Conservation (phyloP, 2,113 vertebrate genomes). For the Sclerurus mexicanus region DNA sequence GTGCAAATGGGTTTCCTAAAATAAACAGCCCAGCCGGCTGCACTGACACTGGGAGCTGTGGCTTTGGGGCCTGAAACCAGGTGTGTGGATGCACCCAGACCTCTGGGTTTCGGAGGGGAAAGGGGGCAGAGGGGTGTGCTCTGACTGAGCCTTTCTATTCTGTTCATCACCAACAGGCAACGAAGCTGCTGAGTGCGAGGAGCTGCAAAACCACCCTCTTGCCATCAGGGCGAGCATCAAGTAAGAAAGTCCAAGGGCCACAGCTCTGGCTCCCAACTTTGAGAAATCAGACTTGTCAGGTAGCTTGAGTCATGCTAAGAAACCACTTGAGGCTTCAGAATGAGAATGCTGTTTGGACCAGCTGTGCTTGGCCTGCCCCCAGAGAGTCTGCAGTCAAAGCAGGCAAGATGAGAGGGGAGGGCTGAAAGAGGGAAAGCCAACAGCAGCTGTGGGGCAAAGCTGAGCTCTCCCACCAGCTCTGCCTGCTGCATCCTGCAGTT, state of each 20-base stretch:
- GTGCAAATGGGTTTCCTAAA: slow-evolving; percentile 74
- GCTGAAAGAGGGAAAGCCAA: background rate
- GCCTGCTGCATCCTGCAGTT: accelerated
- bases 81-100: background rate
- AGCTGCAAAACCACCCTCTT: background rate
- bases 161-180: background rate
- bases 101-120: background rate
- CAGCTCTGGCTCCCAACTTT: background rate
- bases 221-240: background rate
- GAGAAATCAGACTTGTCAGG: background rate
- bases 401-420: background rate
- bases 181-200: background rate
- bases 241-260: background rate
- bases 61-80: slow-evolving; percentile 59
- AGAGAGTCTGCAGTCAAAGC: background rate
- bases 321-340: background rate
- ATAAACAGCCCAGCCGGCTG: slow-evolving; percentile 46
- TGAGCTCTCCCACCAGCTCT: background rate
- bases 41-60: background rate
- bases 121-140: background rate
- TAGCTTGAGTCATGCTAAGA: background rate
- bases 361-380: background rate
- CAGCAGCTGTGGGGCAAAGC: background rate
- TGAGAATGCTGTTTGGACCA: background rate
- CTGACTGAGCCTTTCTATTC: background rate